phyloP scores from a whole-genome alignment of 1,140 invertebrate genomes.

The Drosophila athabasca region DNA sequence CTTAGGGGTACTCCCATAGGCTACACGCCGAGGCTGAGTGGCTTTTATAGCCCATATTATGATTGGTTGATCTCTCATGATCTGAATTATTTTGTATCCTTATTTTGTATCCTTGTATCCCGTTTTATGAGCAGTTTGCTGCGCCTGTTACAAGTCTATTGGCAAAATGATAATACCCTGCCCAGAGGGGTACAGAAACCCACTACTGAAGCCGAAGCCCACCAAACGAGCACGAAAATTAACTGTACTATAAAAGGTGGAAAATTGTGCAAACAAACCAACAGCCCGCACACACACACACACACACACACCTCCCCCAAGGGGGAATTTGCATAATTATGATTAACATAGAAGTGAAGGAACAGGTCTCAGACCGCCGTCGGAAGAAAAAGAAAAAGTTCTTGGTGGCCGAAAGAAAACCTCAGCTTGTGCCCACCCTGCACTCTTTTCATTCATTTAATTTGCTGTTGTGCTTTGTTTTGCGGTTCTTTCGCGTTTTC shows the following conservation, averaged over 20 bases:
- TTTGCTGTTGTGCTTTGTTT: slow-evolving; percentile 25
- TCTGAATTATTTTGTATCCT: no score
- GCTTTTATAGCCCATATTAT: no score
- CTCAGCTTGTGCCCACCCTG: background rate
- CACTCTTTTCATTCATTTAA: slow-evolving; percentile 17
- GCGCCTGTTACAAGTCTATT: no score
- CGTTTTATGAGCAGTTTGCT: no score
- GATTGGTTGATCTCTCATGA: no score
- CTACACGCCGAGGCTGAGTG: no score
- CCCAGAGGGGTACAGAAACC: background rate
- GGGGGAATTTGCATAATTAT: slow-evolving; percentile 79
- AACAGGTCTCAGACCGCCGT: slow-evolving; percentile 7
- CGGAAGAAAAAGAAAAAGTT: slow-evolving; percentile 29
- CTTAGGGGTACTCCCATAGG: no score
- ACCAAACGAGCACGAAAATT: slow-evolving; percentile 77
- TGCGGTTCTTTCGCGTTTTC: slow-evolving; percentile 64
- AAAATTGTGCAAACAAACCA: slow-evolving; percentile 82
- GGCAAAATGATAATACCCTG: no score
- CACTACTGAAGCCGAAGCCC: slow-evolving; percentile 5
- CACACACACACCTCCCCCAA: slow-evolving; percentile 5
- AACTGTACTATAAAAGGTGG: slow-evolving; percentile 83
- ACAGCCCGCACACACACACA: slow-evolving; percentile 34
- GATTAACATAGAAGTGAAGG: slow-evolving; percentile 61
- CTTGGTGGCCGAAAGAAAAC: slow-evolving; percentile 32
- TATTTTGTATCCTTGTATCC: no score